phyloP scores from a whole-genome alignment of 2,888 invertebrate genomes.

The Leptinotarsa haldemani region DNA sequence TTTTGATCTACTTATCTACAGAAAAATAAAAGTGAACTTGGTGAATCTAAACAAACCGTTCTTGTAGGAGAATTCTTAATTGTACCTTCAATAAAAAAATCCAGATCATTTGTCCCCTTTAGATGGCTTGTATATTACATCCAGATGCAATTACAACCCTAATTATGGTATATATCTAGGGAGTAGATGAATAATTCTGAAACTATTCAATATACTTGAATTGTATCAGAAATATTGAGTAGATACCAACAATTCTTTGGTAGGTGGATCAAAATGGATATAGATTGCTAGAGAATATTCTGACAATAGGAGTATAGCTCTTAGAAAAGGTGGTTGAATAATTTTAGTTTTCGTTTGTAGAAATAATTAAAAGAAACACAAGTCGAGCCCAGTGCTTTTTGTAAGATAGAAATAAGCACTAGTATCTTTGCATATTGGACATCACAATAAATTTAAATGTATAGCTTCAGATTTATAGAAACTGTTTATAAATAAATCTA shows the following conservation, averaged over 20 bases:
- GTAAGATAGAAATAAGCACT: conserved; percentile 12
- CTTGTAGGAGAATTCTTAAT: too few relatives aligned
- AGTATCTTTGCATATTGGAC: conserved; percentile 8
- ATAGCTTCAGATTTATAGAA: conserved; percentile 15
- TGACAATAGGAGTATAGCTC: conserved; percentile 57
- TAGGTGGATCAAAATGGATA: conserved; percentile 26
- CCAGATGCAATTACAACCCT: too few relatives aligned
- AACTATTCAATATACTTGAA: background rate
- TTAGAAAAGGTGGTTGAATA: conserved; percentile 44
- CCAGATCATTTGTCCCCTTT: too few relatives aligned
- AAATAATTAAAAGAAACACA: conserved; percentile 8
- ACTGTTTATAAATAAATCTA: conserved; percentile 1
- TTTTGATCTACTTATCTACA: conserved; percentile 1
- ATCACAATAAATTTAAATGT: conserved; percentile 19
- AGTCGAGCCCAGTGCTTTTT: background rate
- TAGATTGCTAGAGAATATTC: conserved; percentile 46
- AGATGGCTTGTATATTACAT: too few relatives aligned
- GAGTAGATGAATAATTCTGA: too few relatives aligned
- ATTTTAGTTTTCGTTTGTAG: conserved; percentile 29
- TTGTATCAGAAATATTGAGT: background rate
- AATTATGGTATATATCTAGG: too few relatives aligned
- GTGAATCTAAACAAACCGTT: too few relatives aligned
- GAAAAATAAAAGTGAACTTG: too few relatives aligned
- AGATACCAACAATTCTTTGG: background rate
- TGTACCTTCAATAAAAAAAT: too few relatives aligned